Base-by-base conservation (phyloP, 2,888 invertebrate genomes). In the Agrochola lychnidis region DNA sequence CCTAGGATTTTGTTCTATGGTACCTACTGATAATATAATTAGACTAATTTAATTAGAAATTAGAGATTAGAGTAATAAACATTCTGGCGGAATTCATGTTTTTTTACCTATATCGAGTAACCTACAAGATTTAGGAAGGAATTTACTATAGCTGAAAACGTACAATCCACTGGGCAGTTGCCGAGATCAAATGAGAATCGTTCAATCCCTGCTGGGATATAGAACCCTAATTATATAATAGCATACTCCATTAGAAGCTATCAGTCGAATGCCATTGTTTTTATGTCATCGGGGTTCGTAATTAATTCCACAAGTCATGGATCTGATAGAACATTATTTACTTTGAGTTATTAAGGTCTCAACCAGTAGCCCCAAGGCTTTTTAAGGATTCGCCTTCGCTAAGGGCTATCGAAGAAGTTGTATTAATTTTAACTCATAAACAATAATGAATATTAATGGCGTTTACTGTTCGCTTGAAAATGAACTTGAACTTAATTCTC, bases 381-480 rank as follows among this genome's bases (percentile, higher is more conserved):
- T 83, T 76, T 76, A 83, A 81, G 53, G 63, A 79, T 77, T 70
- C 75, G 78, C 70, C 70, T 78, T 51, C 76, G 72, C 87, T 89
- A 79, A 88, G 84, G 83, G 85, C 88, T 89, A 89, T 90, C 87
- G 83, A 90, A 89, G 88, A 91, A 92, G 84, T 91, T 93, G 86
- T 90, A 91, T 91, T 91, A 89, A 92, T 92, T 91, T 92, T 85
- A 90, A 92, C 88, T 93, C 88, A 89, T 91, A 90, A 91, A 91
- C 89, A 92, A 91, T 93, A 91, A 93, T 93, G 89, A 92, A 92
- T 92, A 92, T 91, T 92, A 92, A 93, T 92, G 85, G 85, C 87
- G 82, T 88, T 89, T 87, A 85, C 83, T 81, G 87, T 78, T 81
- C 36, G 67, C 79, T 79, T 79, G 79, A 82, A 90, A 90, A 90